These are phyloP conservation scores for Hyalella azteca DNA, from an alignment of 2,888 invertebrate genomes.

Conservation along the genomic window DNA sequence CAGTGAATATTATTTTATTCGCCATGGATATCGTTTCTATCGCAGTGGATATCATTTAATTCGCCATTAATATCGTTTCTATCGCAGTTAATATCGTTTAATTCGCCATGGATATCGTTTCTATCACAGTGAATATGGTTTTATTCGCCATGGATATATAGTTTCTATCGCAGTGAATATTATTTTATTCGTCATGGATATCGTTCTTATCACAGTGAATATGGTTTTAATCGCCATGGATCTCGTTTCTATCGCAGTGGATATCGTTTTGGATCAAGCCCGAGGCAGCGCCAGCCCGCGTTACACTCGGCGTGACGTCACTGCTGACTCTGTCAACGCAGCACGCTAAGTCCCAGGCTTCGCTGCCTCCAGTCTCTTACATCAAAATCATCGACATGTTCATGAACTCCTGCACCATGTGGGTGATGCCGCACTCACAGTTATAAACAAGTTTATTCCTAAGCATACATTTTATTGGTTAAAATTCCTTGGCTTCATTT, in stretches of 20 bases:
- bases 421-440: constrained; percentile 63
- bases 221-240: constrained; percentile 12
- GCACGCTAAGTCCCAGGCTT: constrained; percentile 92
- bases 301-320: constrained; percentile 90
- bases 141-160: no score
- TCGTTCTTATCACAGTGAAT: no score
- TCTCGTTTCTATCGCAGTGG: constrained; percentile 70
- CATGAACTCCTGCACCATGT: constrained; percentile 90
- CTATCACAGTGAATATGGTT: no score
- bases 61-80: no score
- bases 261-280: constrained; percentile 95
- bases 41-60: constrained; percentile 88
- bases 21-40: constrained; percentile 57
- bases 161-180: no score
- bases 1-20: no score
- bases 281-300: constrained; percentile 90
- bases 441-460: no score
- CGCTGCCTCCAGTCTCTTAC: constrained; percentile 90
- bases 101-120: no score
- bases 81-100: no score
- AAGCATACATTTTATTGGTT: no score
- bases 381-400: constrained; percentile 90
- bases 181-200: no score
- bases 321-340: constrained; percentile 87
- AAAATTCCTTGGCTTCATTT: no score